Percentiles rank a stretch among this genome's conserved stretches.
These are phyloP conservation scores for Enteromius viviparus DNA, from an alignment of 2,797 vertebrate genomes.

Conservation along the genomic window DNA sequence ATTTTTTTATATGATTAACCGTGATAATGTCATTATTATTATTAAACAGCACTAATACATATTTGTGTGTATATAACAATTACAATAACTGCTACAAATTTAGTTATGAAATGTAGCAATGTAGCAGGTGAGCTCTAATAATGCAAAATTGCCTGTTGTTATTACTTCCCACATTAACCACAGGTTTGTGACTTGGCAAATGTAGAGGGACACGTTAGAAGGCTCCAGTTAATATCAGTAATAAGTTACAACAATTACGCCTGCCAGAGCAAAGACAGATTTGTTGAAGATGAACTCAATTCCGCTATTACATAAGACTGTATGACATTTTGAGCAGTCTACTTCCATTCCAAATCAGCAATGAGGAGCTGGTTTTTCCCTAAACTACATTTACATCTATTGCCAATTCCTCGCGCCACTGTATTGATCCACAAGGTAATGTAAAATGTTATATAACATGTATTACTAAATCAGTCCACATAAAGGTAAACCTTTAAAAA, in stretches of 20 bases:
- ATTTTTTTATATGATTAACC: too few relatives aligned
- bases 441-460: too few relatives aligned
- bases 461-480: too few relatives aligned
- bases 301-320: slow-evolving; percentile 1
- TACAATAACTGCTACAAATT: neutral
- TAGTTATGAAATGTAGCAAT: slow-evolving; percentile 13
- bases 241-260: neutral
- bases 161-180: slow-evolving; percentile 1
- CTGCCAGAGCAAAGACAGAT: slow-evolving; percentile 2
- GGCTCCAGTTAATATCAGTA: slow-evolving; percentile 17
- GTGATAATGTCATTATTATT: too few relatives aligned
- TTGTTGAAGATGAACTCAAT: neutral
- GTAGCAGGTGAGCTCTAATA: neutral
- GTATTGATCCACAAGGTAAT: neutral
- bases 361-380: neutral
- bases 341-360: neutral
- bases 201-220: slow-evolving; percentile 10
- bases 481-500: neutral
- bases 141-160: neutral
- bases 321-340: neutral
- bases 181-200: slow-evolving; percentile 17
- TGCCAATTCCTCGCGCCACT: neutral
- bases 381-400: neutral
- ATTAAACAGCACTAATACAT: too few relatives aligned
- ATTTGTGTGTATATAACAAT: neutral